Evolutionary conservation across 1,140 invertebrate species (phyloP).

Genomic region (Megalonaias nervosa): DNA sequence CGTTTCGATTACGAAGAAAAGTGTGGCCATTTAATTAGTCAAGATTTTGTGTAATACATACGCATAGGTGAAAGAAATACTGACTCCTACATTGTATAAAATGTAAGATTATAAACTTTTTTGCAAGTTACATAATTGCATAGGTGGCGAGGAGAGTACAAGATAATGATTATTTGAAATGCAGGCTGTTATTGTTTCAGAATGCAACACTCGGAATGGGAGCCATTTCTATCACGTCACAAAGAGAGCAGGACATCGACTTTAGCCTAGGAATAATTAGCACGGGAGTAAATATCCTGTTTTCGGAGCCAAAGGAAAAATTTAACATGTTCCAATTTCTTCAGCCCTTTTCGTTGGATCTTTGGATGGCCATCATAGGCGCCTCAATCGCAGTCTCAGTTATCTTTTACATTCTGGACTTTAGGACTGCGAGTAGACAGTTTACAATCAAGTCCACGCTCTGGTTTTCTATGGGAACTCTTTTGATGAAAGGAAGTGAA

Average conservation of each 20-base stretch:
- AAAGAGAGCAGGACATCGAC: conserved; percentile 57
- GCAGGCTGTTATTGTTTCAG: conserved; percentile 35
- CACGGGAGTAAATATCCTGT: conserved; percentile 59
- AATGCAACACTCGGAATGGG: conserved; percentile 62
- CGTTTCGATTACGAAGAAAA: too few species aligned
- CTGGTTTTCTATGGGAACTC: conserved; percentile 57
- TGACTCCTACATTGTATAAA: too few species aligned
- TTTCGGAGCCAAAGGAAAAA: conserved; percentile 52
- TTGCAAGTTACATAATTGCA: neutral
- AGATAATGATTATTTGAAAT: neutral
- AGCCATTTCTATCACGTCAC: conserved; percentile 64
- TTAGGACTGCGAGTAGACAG: conserved; percentile 38
- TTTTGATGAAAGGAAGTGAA: conserved; percentile 63
- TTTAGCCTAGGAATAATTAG: conserved; percentile 61
- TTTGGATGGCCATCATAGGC: conserved; percentile 65
- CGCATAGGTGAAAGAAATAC: too few species aligned
- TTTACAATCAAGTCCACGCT: conserved; percentile 52
- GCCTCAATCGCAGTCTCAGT: conserved; percentile 50
- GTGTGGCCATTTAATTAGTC: too few species aligned
- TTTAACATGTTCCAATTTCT: conserved; percentile 64
- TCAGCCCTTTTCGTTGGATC: conserved; percentile 55
- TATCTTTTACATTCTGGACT: conserved; percentile 55
- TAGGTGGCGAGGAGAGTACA: neutral
- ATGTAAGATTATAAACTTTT: neutral
- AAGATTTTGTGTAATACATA: too few species aligned